phyloP scores from a whole-genome alignment of 2,113 vertebrate genomes.

The Gobius niger region DNA sequence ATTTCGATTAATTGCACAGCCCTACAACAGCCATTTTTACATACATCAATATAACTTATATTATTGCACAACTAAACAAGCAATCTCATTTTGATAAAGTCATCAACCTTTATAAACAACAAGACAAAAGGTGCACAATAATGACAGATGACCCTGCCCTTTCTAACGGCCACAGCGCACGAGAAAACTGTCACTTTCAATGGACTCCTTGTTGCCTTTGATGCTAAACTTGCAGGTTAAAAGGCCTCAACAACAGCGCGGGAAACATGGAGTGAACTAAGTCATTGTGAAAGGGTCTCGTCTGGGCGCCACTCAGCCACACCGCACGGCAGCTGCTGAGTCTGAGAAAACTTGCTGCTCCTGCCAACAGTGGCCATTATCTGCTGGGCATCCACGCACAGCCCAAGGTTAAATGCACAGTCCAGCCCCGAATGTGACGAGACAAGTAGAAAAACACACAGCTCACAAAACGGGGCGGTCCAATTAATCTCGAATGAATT shows the following conservation, averaged over 20 bases:
- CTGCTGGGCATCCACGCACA: conserved; percentile 47
- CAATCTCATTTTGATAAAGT: neutral
- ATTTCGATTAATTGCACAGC: too few species aligned
- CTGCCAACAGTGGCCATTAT: conserved; percentile 55
- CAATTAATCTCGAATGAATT: too few species aligned
- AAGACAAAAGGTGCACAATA: neutral
- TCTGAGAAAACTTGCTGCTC: conserved; percentile 52
- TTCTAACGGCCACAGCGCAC: neutral
- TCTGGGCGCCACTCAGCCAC: conserved; percentile 23
- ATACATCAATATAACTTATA: neutral
- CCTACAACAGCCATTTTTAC: too few species aligned
- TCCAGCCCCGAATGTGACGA: conserved; percentile 34
- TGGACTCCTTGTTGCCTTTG: neutral
- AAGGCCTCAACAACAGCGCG: conserved; percentile 13
- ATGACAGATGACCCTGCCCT: neutral
- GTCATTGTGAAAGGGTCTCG: conserved; percentile 19
- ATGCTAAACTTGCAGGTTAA: neutral
- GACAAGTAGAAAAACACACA: conserved; percentile 23
- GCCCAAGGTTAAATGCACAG: conserved; percentile 57
- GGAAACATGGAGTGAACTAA: conserved; percentile 31
- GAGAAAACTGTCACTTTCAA: neutral
- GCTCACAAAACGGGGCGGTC: too few species aligned
- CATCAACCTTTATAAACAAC: neutral
- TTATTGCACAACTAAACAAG: neutral
- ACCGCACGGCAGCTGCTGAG: conserved; percentile 49